A percentile compares a stretch with the other conserved stretches of the same genome.
phyloP scores from a whole-genome alignment of 2,888 invertebrate species.

The Sphecodes monilicornis region DNA sequence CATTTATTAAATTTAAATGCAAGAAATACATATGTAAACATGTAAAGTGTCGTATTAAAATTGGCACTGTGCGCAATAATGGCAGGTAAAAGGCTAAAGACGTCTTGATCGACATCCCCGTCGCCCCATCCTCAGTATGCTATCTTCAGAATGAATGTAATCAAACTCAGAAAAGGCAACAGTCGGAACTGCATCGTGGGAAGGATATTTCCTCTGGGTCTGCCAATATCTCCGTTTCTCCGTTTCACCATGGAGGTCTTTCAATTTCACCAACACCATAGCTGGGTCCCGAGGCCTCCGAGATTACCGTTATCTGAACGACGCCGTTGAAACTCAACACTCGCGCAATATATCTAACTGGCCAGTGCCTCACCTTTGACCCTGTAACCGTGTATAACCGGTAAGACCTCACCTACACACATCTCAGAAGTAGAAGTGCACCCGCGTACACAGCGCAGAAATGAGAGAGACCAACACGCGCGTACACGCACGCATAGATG shows the following conservation, averaged over 20 bases:
- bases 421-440: background rate
- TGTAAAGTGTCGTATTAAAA: too few species aligned
- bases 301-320: constrained; percentile 73
- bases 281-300: constrained; percentile 52
- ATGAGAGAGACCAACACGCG: background rate
- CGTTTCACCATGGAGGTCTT: constrained; percentile 47
- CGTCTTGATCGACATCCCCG: too few species aligned
- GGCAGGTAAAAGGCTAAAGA: too few species aligned
- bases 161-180: background rate
- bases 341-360: constrained; percentile 71
- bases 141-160: background rate
- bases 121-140: too few species aligned
- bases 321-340: constrained; percentile 71
- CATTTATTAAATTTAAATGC: too few species aligned
- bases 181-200: background rate
- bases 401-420: constrained; percentile 40
- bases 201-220: constrained; percentile 11
- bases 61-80: too few species aligned
- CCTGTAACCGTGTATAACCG: constrained; percentile 71
- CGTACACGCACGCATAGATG: background rate
- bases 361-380: constrained; percentile 70
- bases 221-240: constrained; percentile 7
- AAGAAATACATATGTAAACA: too few species aligned
- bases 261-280: constrained; percentile 60
- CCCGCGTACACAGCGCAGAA: background rate